Evolutionary conservation across 2,888 invertebrate genomes (phyloP).

Genomic region (Oeneis ivallda): DNA sequence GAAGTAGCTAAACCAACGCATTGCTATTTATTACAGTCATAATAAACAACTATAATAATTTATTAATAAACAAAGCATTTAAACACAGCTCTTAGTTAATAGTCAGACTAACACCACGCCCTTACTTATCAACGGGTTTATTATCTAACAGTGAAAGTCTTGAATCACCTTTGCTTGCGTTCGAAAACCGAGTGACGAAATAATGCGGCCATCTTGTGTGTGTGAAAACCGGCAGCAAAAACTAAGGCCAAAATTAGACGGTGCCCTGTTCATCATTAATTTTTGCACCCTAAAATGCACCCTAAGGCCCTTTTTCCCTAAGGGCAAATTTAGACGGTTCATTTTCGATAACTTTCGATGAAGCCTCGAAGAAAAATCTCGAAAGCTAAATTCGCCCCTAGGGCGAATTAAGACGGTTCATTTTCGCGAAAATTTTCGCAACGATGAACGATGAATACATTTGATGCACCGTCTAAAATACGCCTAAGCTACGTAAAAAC

Average conservation of each 20-base stretch:
- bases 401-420: too few species aligned
- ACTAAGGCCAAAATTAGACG: too few species aligned
- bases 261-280: too few species aligned
- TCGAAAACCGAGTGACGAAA: slow-evolving; percentile 28
- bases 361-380: too few species aligned
- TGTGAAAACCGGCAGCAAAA: slow-evolving; percentile 20
- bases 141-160: slow-evolving; percentile 47
- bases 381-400: too few species aligned
- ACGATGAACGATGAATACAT: too few species aligned
- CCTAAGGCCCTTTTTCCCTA: too few species aligned
- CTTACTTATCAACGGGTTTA: slow-evolving; percentile 41
- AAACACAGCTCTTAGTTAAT: slow-evolving; percentile 9
- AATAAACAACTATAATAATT: background rate
- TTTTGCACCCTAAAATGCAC: too few species aligned
- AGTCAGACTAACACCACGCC: slow-evolving; percentile 30
- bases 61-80: slow-evolving; percentile 10
- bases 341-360: too few species aligned
- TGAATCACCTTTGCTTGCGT: slow-evolving; percentile 36
- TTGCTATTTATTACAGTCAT: background rate
- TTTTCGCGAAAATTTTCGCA: too few species aligned
- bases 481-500: slow-evolving; percentile 12
- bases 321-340: too few species aligned
- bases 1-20: background rate
- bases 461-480: too few species aligned
- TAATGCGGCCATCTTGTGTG: slow-evolving; percentile 29